Evolutionary conservation across 2,797 vertebrate species (phyloP).

Genomic region (Gila robusta): DNA sequence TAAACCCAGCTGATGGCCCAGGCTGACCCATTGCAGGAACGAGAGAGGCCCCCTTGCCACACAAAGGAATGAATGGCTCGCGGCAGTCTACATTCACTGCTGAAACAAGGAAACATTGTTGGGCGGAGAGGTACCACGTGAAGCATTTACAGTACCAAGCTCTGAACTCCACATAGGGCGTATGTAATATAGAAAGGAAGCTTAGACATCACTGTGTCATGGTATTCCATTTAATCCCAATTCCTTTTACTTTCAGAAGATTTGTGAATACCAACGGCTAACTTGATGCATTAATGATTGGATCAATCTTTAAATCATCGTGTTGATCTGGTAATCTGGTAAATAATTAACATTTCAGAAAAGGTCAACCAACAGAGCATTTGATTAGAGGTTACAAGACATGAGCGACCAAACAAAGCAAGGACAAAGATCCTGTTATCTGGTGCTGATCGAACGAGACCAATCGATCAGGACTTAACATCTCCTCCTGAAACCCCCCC

Average conservation of each 20-base stretch:
- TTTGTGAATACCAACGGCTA: neutral
- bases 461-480: constrained; percentile 63
- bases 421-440: constrained; percentile 61
- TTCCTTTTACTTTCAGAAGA: neutral
- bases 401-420: constrained; percentile 44
- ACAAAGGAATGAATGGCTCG: constrained; percentile 83
- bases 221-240: neutral
- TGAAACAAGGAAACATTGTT: constrained; percentile 85
- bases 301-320: constrained; percentile 44
- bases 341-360: constrained; percentile 55
- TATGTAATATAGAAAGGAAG: neutral
- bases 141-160: constrained; percentile 51
- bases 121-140: constrained; percentile 68
- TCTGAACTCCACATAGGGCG: neutral
- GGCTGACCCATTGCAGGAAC: constrained; percentile 76
- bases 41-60: constrained; percentile 72
- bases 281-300: constrained; percentile 18
- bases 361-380: constrained; percentile 55
- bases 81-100: constrained; percentile 80
- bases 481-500: constrained; percentile 48
- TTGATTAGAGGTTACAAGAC: constrained; percentile 58
- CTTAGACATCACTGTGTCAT: neutral
- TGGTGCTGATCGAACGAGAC: constrained; percentile 46
- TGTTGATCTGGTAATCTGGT: constrained; percentile 48
- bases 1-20: constrained; percentile 78